Evolutionary conservation across 2,888 invertebrate species (phyloP), one percentile per base, ranked within the genome.

Genomic region (Molanna angustata): DNA sequence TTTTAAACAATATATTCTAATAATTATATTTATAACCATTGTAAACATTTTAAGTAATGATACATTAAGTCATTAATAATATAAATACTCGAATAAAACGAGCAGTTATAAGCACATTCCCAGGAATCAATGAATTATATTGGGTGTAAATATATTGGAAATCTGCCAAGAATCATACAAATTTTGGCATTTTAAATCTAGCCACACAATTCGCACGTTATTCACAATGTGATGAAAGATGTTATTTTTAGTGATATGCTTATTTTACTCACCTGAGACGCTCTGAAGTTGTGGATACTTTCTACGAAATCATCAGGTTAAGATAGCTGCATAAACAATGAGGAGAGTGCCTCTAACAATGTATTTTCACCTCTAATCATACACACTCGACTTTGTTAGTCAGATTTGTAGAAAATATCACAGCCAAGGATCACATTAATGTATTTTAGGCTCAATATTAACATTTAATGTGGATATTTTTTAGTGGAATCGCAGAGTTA

Each of bases 281-380:
- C 18, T 40, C 18, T 18, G 18, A 20, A 17, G 19, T 16, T 13
- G 18, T 16, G 39, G 22, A 33, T 31, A 41, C 31, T 42, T 21
- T 52, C 46, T 21, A 43, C 19, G 20, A 52, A 42, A 42, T 35
- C 48, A 39, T 48, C 52, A 53, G 52, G 52, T 48, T 48, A 48
- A 48, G 31, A 37, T 37, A 31, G 33, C 52, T 53, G 52, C 52
- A 53, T 53, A 53, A 53, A 53, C 52, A 53, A 53, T 53, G 42
- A 47, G 51, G 41, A 27, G n/a, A 13, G 45, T 39, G 20, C 39
- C 40, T 46, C 32, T 32, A 40, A 37, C 39, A 37, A 51, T 37
- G 40, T 39, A 40, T 45, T 51, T 45, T 46, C 33, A 17, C 19
- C 39, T 46, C 17, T 27, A 27, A 31, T 19, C 45, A 40, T 40